Evolutionary conservation across 2,888 invertebrate species (phyloP), one percentile per base, ranked within the genome.

Genomic region (Torymus aiolomorphi): DNA sequence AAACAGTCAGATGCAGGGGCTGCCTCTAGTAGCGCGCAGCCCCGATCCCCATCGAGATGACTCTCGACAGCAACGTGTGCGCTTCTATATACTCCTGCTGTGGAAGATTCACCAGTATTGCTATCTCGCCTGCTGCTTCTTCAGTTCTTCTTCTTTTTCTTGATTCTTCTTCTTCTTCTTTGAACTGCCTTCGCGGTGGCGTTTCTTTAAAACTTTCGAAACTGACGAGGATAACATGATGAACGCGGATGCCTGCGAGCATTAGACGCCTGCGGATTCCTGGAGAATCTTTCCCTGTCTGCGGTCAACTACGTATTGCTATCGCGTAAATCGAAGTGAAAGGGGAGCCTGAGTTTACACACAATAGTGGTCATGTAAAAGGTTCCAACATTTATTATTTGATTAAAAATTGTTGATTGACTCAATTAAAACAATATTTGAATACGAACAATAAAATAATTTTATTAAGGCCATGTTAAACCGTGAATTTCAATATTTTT

Each of bases 1-100:
- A 88, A 90, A 89, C 88, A 89, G 89, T 89, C 88, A 88, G 88
- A 87, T 84, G 86, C 88, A 88, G 85, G 84, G 18, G 72, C 51
- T 59, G 42, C 31, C n/a, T 49, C 13, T 18, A 13, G 51, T 61
- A 54, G 63, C 54, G 52, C 52, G 18, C 59, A 61, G 54, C 56
- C 54, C 51, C 57, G 85, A 87, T 87, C 85, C 86, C 85, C 86
- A 84, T 85, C 84, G 84, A 84, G 85, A 87, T 86, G 86, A 85
- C 86, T 86, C 84, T 82, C 85, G 87, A 87, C 87, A 86, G 86
- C 84, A 85, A 86, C 86, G 63, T 59, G 66, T 52, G 52, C 56
- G 20, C 24, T 5, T 49, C 20, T 56, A 10, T 49, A 42, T 13
- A 56, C 69, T 5, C 24, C 8, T 14, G 54, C 56, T 11, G 56